phyloP scores from a whole-genome alignment of 2,113 vertebrate genomes.

The Hippopotamus amphibius region DNA sequence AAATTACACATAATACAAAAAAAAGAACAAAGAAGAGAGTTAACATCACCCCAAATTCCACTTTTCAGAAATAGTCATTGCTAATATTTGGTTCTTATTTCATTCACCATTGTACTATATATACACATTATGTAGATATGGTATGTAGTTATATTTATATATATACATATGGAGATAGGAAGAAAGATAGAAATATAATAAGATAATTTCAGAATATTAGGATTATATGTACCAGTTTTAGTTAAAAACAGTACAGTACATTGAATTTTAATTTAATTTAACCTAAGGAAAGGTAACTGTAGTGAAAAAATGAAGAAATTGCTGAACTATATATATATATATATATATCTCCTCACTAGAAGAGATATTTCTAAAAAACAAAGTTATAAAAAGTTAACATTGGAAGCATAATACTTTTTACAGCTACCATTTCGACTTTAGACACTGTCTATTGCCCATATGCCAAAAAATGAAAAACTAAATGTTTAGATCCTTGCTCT shows the following conservation, averaged over 20 bases:
- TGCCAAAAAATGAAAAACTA: background rate
- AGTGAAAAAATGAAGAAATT: background rate
- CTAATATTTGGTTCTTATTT: slow-evolving; percentile 11
- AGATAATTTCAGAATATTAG: background rate
- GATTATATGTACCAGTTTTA: background rate
- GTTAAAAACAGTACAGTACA: background rate
- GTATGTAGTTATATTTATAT: background rate
- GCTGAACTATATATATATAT: background rate
- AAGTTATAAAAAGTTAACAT: background rate
- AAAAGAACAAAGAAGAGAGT: background rate
- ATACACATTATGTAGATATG: background rate
- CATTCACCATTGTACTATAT: background rate
- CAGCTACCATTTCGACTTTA: background rate
- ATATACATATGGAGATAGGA: background rate
- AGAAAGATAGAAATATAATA: background rate
- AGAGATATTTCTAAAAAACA: slow-evolving; percentile 17
- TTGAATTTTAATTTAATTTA: slow-evolving; percentile 44
- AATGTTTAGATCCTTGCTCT: background rate
- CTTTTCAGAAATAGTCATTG: background rate
- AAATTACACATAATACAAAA: background rate
- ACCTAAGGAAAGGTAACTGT: background rate
- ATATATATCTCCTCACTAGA: background rate
- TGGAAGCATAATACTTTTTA: slow-evolving; percentile 25
- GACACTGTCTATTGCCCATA: background rate
- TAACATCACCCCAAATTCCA: background rate